Evolutionary conservation across 1,140 invertebrate genomes (phyloP).

Genomic region (Cydia fagiglandana): DNA sequence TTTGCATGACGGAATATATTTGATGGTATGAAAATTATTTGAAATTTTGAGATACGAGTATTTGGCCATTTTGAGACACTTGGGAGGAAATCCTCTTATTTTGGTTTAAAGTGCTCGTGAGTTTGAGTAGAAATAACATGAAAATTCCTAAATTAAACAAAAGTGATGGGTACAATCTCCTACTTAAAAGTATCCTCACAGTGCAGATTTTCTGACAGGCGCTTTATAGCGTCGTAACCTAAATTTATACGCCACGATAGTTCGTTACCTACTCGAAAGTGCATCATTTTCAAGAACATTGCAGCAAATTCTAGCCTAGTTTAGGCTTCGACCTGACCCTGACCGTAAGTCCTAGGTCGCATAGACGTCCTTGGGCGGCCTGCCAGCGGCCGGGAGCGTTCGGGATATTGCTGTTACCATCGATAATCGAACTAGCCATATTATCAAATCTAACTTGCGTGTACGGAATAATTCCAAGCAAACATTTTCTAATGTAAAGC

Average conservation of each 20-base stretch:
- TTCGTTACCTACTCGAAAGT: neutral
- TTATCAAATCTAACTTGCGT: neutral
- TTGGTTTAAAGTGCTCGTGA: too few relatives aligned
- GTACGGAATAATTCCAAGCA: neutral
- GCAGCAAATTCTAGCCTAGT: conserved; percentile 30
- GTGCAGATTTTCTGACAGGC: neutral
- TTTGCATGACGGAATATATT: too few relatives aligned
- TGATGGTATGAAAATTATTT: too few relatives aligned
- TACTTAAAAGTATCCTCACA: too few relatives aligned
- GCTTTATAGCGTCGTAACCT: neutral
- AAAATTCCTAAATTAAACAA: too few relatives aligned
- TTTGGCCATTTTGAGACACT: too few relatives aligned
- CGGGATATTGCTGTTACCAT: conserved; percentile 58
- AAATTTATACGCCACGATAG: neutral
- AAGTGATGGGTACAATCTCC: too few relatives aligned
- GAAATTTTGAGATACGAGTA: too few relatives aligned
- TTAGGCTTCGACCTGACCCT: conserved; percentile 48
- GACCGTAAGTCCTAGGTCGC: conserved; percentile 66
- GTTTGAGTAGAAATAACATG: too few relatives aligned
- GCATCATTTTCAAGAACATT: conserved; percentile 13
- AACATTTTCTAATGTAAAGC: neutral
- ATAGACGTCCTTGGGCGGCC: conserved; percentile 68
- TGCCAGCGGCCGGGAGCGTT: conserved; percentile 51
- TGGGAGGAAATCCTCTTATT: too few relatives aligned
- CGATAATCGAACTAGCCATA: conserved; percentile 38